A percentile compares a stretch with the other conserved stretches of the same genome.
Evolutionary conservation across 2,888 invertebrate species (phyloP).

Genomic region (Priocnemis perturbator): DNA sequence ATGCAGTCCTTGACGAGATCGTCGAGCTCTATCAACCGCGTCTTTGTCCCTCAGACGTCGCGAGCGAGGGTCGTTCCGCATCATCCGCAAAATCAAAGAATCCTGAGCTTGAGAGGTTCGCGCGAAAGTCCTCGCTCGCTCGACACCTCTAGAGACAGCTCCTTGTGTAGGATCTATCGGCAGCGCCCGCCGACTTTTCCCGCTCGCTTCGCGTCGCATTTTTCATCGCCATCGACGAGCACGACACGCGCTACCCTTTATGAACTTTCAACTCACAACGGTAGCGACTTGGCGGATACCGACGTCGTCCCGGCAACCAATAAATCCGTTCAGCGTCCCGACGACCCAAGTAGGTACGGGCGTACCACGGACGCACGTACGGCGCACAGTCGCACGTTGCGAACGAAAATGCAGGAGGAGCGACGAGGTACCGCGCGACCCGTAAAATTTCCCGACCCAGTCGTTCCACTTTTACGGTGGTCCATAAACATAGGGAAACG

Average conservation of each 20-base stretch:
- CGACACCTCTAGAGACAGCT: too few species aligned
- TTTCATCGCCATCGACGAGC: too few species aligned
- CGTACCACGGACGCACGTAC: too few species aligned
- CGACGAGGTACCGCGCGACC: constrained; percentile 27
- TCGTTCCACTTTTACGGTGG: constrained; percentile 45
- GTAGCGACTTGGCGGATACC: neutral
- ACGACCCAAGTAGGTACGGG: too few species aligned
- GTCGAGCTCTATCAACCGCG: neutral
- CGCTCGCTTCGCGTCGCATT: too few species aligned
- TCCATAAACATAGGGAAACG: constrained; percentile 38
- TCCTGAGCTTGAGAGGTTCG: neutral
- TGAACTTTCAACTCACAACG: neutral
- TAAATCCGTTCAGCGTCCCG: constrained; percentile 34
- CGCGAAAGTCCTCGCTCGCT: too few species aligned
- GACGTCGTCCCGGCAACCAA: constrained; percentile 27
- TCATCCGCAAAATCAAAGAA: neutral
- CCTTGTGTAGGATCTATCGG: too few species aligned
- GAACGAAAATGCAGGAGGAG: constrained; percentile 26
- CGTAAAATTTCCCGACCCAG: constrained; percentile 47
- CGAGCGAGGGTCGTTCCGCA: neutral
- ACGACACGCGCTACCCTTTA: too few species aligned
- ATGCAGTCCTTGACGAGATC: constrained; percentile 12
- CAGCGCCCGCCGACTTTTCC: too few species aligned
- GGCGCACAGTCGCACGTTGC: neutral
- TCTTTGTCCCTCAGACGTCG: neutral